phyloP scores from a whole-genome alignment of 1,140 invertebrate species.

The Saxidomus purpurata region DNA sequence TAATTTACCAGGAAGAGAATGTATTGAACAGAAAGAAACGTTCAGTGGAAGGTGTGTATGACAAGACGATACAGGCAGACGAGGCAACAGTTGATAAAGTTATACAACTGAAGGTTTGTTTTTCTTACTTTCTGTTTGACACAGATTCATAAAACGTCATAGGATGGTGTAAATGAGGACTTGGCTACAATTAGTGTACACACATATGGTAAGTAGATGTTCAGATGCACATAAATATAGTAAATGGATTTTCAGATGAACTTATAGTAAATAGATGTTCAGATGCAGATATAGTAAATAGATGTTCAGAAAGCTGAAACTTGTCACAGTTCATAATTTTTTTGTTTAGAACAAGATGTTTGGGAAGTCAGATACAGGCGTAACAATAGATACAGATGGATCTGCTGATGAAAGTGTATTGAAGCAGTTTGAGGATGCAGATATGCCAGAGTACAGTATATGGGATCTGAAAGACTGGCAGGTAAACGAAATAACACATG shows the following conservation, averaged over 20 bases:
- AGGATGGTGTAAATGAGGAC: too few relatives aligned
- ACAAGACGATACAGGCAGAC: neutral
- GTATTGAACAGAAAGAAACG: neutral
- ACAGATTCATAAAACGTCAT: too few relatives aligned
- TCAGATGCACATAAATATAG: too few relatives aligned
- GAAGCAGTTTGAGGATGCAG: neutral
- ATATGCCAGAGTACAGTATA: neutral
- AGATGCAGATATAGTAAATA: too few relatives aligned
- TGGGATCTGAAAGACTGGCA: slow-evolving; percentile 40
- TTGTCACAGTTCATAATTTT: neutral
- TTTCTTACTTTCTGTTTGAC: neutral
- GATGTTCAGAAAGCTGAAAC: too few relatives aligned
- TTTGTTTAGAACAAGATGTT: neutral
- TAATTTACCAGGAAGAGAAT: slow-evolving; percentile 20
- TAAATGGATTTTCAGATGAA: too few relatives aligned
- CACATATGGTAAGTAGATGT: too few relatives aligned
- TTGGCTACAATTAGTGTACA: too few relatives aligned
- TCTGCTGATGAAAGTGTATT: neutral
- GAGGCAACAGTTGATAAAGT: neutral
- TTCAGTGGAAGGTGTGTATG: slow-evolving; percentile 25
- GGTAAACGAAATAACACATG: slow-evolving; percentile 1
- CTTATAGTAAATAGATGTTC: too few relatives aligned
- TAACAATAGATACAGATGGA: neutral
- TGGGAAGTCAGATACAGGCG: neutral
- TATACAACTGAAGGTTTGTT: neutral